Evolutionary conservation across 2,888 invertebrate genomes (phyloP), one percentile per base, ranked within the genome.

Genomic region (Amphimallon solstitiale): DNA sequence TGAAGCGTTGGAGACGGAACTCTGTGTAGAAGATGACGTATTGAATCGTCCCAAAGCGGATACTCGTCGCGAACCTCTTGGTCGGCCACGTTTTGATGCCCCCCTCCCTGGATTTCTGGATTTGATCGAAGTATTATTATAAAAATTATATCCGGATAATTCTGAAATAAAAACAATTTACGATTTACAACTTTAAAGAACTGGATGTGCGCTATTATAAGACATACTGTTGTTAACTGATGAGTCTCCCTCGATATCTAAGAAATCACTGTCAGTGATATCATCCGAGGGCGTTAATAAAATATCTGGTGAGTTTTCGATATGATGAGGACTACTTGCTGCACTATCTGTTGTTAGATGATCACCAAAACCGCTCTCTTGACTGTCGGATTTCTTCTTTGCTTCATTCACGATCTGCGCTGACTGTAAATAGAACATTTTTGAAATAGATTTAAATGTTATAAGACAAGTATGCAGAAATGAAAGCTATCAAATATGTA

Each of bases 41-140:
- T 71, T 73, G 61, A 74, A 73, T 60, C 84, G 76, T 48, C 83
- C 82, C 75, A 78, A 79, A 71, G 79, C 84, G 72, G 77, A 86
- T 51, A 87, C 86, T 73, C 91, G 86, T 1, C 91, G 83, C 0
- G 91, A 89, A 64, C 92, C 92, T 56, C 92, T 85, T 52, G 92
- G 92, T 49, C 92, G 85, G 0, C 92, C 92, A 14, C 92, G 87
- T 75, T 90, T 87, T 1, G 89, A 87, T 49, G 87, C 85, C 34
- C 90, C 88, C 14, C 87, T 80, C 10, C 82, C 80, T 14, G 82
- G 79, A 38, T 82, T 77, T 46, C 85, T 81, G 61, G 84, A 81
- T 66, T 85, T 81, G 7, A 83, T 81, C 1, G 83, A 73, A 23
- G 79, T 76, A 38, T 79, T 77, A 65, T 81, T 80, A 67, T 78